A percentile compares a stretch with the other conserved stretches of the same genome.
phyloP scores from a whole-genome alignment of 2,113 vertebrate species.

The Calyptomena viridis region DNA sequence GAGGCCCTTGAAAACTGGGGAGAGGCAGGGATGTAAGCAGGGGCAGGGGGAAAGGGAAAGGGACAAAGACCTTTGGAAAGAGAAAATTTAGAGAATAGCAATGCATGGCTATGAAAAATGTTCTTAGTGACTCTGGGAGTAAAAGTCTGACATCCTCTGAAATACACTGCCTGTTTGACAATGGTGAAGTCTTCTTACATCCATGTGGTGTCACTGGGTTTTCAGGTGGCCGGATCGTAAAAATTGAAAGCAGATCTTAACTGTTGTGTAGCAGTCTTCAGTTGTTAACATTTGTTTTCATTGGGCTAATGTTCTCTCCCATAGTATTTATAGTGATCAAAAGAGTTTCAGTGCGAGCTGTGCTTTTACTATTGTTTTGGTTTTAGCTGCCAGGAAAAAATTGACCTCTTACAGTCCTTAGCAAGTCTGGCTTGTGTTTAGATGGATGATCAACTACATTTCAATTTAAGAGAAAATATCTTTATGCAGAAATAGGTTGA shows the following conservation, averaged over 20 bases:
- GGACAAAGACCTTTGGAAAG: neutral
- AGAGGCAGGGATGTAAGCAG: neutral
- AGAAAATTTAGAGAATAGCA: neutral
- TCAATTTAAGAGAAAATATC: slow-evolving; percentile 28
- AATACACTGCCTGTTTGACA: neutral
- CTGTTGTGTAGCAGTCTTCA: neutral
- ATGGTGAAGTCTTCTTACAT: neutral
- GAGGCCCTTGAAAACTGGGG: neutral
- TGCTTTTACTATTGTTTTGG: slow-evolving; percentile 63
- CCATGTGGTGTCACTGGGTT: neutral
- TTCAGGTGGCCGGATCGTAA: neutral
- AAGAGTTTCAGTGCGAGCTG: neutral
- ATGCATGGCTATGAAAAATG: neutral
- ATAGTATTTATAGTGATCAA: slow-evolving; percentile 53
- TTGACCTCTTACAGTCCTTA: slow-evolving; percentile 26
- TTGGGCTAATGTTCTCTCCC: slow-evolving; percentile 17
- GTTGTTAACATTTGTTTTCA: neutral
- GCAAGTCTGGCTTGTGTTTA: slow-evolving; percentile 43
- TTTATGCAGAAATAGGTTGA: neutral
- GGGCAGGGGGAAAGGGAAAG: neutral
- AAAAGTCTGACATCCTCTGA: neutral
- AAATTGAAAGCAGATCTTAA: neutral
- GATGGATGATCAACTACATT: neutral
- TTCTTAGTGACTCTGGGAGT: neutral
- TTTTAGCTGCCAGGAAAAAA: slow-evolving; percentile 64